Conservation (phyloP, 1,140 invertebrate genomes). For the Vollenhovia emeryi region DNA sequence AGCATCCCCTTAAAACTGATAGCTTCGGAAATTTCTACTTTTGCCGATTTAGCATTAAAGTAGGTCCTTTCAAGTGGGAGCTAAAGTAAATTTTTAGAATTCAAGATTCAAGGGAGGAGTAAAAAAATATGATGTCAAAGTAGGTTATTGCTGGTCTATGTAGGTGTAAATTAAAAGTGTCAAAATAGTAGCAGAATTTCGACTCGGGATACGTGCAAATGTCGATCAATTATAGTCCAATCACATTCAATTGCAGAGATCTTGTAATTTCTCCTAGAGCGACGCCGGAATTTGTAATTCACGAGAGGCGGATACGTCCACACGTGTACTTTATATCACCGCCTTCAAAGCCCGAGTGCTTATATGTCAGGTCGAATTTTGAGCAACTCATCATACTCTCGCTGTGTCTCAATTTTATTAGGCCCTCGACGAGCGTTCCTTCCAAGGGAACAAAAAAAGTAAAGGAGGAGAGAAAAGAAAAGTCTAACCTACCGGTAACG, state of each 20-base stretch:
- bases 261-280: background rate
- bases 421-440: slow-evolving; percentile 51
- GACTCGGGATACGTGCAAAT: background rate
- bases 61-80: too few relatives aligned
- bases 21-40: too few relatives aligned
- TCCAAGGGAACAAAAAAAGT: slow-evolving; percentile 38
- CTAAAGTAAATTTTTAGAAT: too few relatives aligned
- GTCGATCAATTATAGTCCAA: background rate
- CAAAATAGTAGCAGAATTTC: too few relatives aligned
- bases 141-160: too few relatives aligned
- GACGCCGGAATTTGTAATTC: background rate
- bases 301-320: background rate
- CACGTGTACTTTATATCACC: slow-evolving; percentile 9
- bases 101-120: too few relatives aligned
- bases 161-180: too few relatives aligned
- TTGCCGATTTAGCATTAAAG: too few relatives aligned
- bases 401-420: slow-evolving; percentile 82
- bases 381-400: slow-evolving; percentile 73
- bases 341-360: slow-evolving; percentile 19
- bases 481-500: slow-evolving; percentile 79
- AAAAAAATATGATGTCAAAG: too few relatives aligned
- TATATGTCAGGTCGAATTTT: slow-evolving; percentile 19
- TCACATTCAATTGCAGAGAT: background rate
- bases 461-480: slow-evolving; percentile 70
- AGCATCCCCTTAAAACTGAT: too few relatives aligned